Base-by-base conservation (phyloP, 2,113 vertebrate genomes). In the Vireo altiloquus region DNA sequence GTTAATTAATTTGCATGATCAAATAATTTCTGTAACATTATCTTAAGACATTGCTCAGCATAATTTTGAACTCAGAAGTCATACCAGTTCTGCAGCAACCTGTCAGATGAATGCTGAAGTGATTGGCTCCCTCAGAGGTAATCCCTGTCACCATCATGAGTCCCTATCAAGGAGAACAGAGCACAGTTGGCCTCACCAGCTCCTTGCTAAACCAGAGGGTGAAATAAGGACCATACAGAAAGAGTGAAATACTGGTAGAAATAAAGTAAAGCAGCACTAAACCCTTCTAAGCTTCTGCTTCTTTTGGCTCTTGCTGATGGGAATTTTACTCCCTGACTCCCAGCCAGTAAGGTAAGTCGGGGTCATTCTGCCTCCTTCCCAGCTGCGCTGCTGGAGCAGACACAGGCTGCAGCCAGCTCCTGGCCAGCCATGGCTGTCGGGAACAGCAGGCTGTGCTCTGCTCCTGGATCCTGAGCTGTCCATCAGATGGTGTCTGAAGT, bases 401-500 rank as follows among this genome's bases (percentile, higher is more conserved):
- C 30, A 13, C 10, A 21, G 81, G 39, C 44, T 63, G 47, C 44
- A 63, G 33, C 13, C 13, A 24, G 39, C 39, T 68, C 30, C 61
- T 40, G 56, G 22, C 10, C 44, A 60, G 65, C 19, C 18, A 0
- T 6, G 21, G 6, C 1, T 24, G 13, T 13, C 49, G 54, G 46
- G 40, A 6, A 10, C 44, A 63, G 22, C 52, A 70, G 10, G 5
- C 50, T 35, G 14, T 37, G 47, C 44, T 71, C 49, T 76, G 63
- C 37, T 40, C 16, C 57, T 24, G 5, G 4, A 31, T 44, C 25
- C 40, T 42, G 49, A 56, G 40, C 28, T 63, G 22, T 10, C n/a
- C 40, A 11, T 77, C 30, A 52, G 37, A 10, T 0, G 0, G 9
- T 35, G 27, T 24, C 28, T 40, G 53, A 39, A 64, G n/a, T 1